phyloP scores from a whole-genome alignment of 2,113 vertebrate genomes.

The Salvelinus sp. region DNA sequence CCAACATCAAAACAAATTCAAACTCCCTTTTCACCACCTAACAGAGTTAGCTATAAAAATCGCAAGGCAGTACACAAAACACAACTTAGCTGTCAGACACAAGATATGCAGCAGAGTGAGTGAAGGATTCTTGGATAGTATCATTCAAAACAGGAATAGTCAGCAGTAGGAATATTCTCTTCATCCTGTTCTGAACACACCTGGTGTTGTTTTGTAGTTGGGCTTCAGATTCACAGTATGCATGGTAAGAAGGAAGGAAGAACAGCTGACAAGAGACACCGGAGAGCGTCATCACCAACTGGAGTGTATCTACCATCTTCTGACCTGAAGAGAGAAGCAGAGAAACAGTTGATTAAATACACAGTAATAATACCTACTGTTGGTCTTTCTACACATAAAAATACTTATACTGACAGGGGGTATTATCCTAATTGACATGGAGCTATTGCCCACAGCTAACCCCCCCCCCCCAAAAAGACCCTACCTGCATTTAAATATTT shows the following conservation, averaged over 20 bases:
- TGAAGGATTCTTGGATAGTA: conserved; percentile 78
- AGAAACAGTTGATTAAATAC: neutral
- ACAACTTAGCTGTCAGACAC: conserved; percentile 74
- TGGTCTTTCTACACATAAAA: too few relatives aligned
- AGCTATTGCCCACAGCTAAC: neutral
- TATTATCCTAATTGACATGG: neutral
- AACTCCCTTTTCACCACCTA: conserved; percentile 87
- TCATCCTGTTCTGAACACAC: conserved; percentile 44
- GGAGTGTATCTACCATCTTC: conserved; percentile 89
- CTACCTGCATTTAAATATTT: neutral
- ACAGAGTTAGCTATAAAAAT: conserved; percentile 91
- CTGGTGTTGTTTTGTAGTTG: conserved; percentile 57
- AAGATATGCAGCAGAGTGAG: conserved; percentile 86
- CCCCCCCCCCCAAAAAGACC: too few relatives aligned
- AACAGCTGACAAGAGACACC: conserved; percentile 85
- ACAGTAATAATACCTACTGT: neutral
- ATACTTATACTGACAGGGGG: neutral
- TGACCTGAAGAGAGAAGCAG: conserved; percentile 73
- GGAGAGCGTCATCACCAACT: conserved; percentile 86
- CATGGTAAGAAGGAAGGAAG: conserved; percentile 78
- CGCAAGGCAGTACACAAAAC: conserved; percentile 91
- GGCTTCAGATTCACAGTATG: conserved; percentile 75
- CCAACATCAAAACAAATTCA: conserved; percentile 78
- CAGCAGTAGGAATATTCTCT: conserved; percentile 70
- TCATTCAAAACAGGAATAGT: conserved; percentile 76